These are phyloP conservation scores for Coenonympha arcania DNA, from an alignment of 2,888 invertebrate genomes.

Conservation along the genomic window DNA sequence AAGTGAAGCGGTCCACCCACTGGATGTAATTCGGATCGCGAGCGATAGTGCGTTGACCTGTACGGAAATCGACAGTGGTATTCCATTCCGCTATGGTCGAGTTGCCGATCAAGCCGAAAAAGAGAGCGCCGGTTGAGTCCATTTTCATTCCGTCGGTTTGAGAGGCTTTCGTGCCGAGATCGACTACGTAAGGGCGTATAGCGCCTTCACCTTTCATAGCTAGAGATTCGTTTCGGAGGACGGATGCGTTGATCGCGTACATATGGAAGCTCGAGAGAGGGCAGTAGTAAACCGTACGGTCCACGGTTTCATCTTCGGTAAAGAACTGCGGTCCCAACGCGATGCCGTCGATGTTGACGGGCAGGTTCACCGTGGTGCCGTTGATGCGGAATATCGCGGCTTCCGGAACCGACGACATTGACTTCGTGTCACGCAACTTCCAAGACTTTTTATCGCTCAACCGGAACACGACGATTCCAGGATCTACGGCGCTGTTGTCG, in stretches of 20 bases:
- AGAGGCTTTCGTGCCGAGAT: slow-evolving; percentile 77
- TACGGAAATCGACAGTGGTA: slow-evolving; percentile 71
- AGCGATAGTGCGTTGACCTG: slow-evolving; percentile 77
- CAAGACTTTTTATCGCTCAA: slow-evolving; percentile 77
- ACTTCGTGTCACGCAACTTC: slow-evolving; percentile 78
- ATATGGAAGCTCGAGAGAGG: slow-evolving; percentile 80
- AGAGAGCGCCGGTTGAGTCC: slow-evolving; percentile 79
- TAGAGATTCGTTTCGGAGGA: slow-evolving; percentile 72
- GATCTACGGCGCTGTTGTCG: slow-evolving; percentile 79
- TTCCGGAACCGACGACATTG: slow-evolving; percentile 77
- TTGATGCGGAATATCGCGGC: slow-evolving; percentile 76
- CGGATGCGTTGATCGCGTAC: slow-evolving; percentile 77
- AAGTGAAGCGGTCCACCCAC: slow-evolving; percentile 82
- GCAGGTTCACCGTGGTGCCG: slow-evolving; percentile 71
- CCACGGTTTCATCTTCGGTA: slow-evolving; percentile 47
- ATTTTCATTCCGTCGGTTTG: slow-evolving; percentile 84
- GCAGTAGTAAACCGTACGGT: slow-evolving; percentile 77
- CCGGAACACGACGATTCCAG: slow-evolving; percentile 82
- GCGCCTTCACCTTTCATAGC: slow-evolving; percentile 47
- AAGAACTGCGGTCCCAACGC: slow-evolving; percentile 78
- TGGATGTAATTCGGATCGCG: slow-evolving; percentile 79
- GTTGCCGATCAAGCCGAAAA: slow-evolving; percentile 79
- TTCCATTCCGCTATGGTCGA: slow-evolving; percentile 83
- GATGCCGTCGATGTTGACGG: slow-evolving; percentile 80
- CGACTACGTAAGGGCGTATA: slow-evolving; percentile 67